Percentiles rank a stretch among this genome's conserved stretches.
Conservation (phyloP, 2,888 invertebrate genomes). For the Agelastica alni region DNA sequence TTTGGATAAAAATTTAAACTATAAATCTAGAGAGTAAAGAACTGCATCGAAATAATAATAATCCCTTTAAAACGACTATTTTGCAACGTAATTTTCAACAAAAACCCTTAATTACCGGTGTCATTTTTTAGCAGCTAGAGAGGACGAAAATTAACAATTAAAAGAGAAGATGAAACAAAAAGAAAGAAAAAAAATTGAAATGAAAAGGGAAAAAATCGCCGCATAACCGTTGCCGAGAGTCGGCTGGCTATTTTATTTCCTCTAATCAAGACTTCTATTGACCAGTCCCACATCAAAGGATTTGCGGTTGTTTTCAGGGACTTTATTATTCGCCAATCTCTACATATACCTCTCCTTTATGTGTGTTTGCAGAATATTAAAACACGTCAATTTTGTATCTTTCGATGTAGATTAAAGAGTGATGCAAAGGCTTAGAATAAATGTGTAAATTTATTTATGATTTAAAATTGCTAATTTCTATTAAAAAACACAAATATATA, state of each 20-base stretch:
- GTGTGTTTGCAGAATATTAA: conserved; percentile 9
- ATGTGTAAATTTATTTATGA: no score
- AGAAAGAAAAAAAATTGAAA: no score
- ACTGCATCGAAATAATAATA: no score
- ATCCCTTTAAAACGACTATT: no score
- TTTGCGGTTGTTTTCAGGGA: conserved; percentile 29
- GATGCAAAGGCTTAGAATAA: no score
- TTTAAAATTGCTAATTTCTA: no score
- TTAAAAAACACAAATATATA: no score
- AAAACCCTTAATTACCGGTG: neutral
- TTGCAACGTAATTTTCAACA: no score
- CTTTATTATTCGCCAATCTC: conserved; percentile 21
- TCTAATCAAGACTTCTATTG: conserved; percentile 34
- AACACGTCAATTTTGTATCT: conserved; percentile 4
- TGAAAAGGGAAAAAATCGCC: conserved; percentile 21
- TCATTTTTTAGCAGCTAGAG: neutral
- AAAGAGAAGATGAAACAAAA: conserved; percentile 23
- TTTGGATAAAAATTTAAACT: no score
- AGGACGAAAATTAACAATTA: conserved; percentile 5
- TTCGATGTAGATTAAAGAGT: no score
- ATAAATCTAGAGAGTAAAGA: no score
- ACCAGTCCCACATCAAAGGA: conserved; percentile 33
- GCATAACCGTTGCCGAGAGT: conserved; percentile 18
- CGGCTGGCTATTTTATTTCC: conserved; percentile 29
- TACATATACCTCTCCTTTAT: conserved; percentile 11